Evolutionary conservation across 2,797 vertebrate species (phyloP), one percentile per base, ranked within the genome.

Genomic region (Silurus aristotelis): DNA sequence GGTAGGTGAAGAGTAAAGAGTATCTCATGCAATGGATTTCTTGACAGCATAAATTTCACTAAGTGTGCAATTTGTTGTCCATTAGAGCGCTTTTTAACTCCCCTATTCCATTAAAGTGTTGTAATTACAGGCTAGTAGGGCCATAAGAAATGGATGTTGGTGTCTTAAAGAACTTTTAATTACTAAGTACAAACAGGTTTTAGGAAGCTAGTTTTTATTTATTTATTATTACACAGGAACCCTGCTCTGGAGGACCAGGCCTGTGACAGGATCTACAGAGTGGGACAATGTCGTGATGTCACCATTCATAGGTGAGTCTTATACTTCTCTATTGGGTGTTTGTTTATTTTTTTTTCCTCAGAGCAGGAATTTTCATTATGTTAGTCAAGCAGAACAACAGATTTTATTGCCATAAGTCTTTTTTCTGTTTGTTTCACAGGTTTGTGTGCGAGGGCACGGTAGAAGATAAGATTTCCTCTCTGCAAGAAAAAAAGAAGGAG

Each of bases 221-320:
- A 38, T 38, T 10, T 52, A 3, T 52, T 52, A 10, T 52, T 31
- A 31, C 31, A 86, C 89, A 99, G 98, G 98, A 99, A 99, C 89
- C 98, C 98, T 9, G 97, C 98, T 7, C 90, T 99, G 0, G 98
- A 99, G 90, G 97, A 99, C 89, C 98, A 99, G 92, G 98, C 98
- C 0, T 99, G 97, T 91, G 98, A 99, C 89, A 93, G 98, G 0
- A 97, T 99, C 92, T 99, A 99, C 91, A 94, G 98, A 85, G 96
- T 99, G 0, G 98, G 98, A 78, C 98, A 99, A 90, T 77, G 52
- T 61, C 97, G 93, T 84, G 95, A 99, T 17, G 97, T 99, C 87
- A 96, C 96, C 64, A 96, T 99, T 84, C 98, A 99, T 94, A 97
- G 94, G 98, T 99, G 80, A 92, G 89, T 20, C 48, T 60, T n/a